Evolutionary conservation across 2,797 vertebrate genomes (phyloP).

Genomic region (Manis pentadactyla): DNA sequence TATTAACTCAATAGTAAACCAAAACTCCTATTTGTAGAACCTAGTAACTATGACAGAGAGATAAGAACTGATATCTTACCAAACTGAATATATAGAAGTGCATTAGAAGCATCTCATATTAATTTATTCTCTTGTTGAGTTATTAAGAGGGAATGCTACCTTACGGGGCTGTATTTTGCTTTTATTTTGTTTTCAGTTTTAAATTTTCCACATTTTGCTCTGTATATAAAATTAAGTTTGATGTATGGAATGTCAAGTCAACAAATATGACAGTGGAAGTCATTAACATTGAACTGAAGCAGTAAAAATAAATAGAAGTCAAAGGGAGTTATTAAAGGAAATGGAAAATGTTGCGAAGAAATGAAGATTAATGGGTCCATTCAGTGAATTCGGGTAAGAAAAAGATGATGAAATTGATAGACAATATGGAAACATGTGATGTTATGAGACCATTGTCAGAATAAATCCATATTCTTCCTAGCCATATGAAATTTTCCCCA

Average conservation of each 20-base stretch:
- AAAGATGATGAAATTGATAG: neutral
- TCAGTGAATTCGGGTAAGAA: neutral
- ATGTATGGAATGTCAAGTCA: neutral
- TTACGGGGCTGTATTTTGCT: neutral
- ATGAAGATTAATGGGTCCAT: neutral
- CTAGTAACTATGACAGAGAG: neutral
- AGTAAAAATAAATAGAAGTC: neutral
- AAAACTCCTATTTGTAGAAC: neutral
- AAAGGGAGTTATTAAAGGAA: neutral
- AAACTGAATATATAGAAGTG: neutral
- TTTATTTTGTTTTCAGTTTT: neutral
- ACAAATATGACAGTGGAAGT: neutral
- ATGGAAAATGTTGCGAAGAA: neutral
- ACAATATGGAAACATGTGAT: neutral
- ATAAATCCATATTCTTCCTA: neutral
- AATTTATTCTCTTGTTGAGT: neutral
- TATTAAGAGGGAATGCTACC: neutral
- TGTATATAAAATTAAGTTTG: neutral
- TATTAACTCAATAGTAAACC: neutral
- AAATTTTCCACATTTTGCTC: neutral
- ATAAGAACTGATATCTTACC: neutral
- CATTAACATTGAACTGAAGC: neutral
- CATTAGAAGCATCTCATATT: neutral
- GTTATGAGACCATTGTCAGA: neutral
- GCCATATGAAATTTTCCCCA: neutral